These are phyloP conservation scores for Myopa tessellatipennis DNA, from an alignment of 2,888 invertebrate species.

Conservation along the genomic window DNA sequence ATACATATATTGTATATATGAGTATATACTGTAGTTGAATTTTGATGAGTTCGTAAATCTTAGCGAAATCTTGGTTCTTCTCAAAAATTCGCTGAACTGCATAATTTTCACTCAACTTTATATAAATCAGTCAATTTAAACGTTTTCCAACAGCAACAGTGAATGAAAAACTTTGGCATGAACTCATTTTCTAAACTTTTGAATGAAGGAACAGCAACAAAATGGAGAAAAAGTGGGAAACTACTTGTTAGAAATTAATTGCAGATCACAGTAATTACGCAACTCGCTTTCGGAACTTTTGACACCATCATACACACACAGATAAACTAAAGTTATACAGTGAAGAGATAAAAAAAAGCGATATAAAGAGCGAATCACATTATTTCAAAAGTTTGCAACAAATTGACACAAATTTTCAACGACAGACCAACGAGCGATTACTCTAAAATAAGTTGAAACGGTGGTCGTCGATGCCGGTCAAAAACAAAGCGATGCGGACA, in stretches of 20 bases:
- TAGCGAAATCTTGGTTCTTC: constrained; percentile 17
- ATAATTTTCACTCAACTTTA: constrained; percentile 25
- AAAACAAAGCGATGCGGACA: too few relatives aligned
- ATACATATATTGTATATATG: too few relatives aligned
- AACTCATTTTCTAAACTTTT: constrained; percentile 38
- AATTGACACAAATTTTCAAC: constrained; percentile 5
- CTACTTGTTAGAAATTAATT: constrained; percentile 62
- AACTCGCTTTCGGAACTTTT: constrained; percentile 48
- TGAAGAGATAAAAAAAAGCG: not conserved
- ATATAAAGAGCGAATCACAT: not conserved
- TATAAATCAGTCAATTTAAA: constrained; percentile 34
- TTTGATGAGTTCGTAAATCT: not conserved
- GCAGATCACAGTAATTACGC: constrained; percentile 62
- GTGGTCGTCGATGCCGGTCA: too few relatives aligned
- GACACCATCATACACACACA: constrained; percentile 25
- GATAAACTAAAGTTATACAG: constrained; percentile 9
- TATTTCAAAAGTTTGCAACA: constrained; percentile 17
- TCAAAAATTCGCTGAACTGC: constrained; percentile 21
- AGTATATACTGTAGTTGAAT: not conserved
- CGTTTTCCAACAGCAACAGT: not conserved
- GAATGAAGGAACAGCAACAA: constrained; percentile 9
- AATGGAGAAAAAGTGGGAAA: constrained; percentile 40
- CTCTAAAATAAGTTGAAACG: too few relatives aligned
- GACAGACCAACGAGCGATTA: too few relatives aligned
- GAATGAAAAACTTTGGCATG: constrained; percentile 30